A percentile compares a stretch with the other conserved stretches of the same genome.
phyloP scores from a whole-genome alignment of 2,888 invertebrate species.

The Panopea generosa region DNA sequence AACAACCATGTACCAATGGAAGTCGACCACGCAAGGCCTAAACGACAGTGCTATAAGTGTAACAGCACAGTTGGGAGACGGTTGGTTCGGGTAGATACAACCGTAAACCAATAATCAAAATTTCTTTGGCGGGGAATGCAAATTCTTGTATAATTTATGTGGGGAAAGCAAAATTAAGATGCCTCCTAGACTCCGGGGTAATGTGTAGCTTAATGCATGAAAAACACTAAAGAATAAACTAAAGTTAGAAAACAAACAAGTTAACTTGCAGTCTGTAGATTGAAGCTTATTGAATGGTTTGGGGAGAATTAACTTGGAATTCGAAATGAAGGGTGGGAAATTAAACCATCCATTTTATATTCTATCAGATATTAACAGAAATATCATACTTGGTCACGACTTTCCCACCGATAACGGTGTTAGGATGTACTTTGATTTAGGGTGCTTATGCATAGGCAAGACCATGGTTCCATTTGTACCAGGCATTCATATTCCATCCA shows the following conservation, averaged over 20 bases:
- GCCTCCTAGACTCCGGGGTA: slow-evolving; percentile 15
- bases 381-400: no score
- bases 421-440: slow-evolving; percentile 19
- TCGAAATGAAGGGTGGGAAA: slow-evolving; percentile 12
- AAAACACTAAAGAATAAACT: neutral
- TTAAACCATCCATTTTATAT: slow-evolving; percentile 19
- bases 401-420: neutral
- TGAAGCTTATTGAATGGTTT: neutral
- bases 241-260: neutral
- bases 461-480: neutral
- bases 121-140: slow-evolving; percentile 11
- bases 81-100: no score
- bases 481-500: neutral
- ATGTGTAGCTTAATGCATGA: slow-evolving; percentile 10
- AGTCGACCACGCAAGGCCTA: no score
- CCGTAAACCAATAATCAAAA: slow-evolving; percentile 9
- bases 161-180: slow-evolving; percentile 12
- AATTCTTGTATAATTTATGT: slow-evolving; percentile 19
- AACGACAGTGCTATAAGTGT: no score
- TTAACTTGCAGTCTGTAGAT: slow-evolving; percentile 7
- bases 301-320: neutral
- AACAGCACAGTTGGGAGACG: no score
- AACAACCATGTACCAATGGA: no score
- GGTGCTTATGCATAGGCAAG: slow-evolving; percentile 5
- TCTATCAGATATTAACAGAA: slow-evolving; percentile 12